These are phyloP conservation scores for Chloromyia formosa DNA, from an alignment of 2,888 invertebrate species.

Conservation along the genomic window DNA sequence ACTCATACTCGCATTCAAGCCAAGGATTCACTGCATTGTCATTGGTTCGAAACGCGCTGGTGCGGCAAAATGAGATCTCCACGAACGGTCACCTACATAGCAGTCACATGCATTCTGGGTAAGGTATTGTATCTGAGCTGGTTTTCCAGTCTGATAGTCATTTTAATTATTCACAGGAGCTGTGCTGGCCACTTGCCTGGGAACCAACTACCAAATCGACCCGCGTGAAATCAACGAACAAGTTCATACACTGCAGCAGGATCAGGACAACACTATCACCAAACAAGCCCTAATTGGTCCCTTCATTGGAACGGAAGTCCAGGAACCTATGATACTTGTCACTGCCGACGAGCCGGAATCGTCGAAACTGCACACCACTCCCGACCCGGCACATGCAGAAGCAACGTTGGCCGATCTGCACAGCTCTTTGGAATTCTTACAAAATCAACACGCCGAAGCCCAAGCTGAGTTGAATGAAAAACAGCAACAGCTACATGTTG, in stretches of 20 bases:
- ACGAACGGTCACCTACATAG: not conserved
- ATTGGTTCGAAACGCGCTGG: not conserved
- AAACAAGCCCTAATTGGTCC: constrained; percentile 11
- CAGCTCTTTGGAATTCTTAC: constrained; percentile 20
- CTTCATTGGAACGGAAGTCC: not conserved
- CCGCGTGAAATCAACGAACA: constrained; percentile 9
- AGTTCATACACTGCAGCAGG: not conserved
- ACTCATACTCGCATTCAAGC: not conserved
- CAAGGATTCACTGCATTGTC: constrained; percentile 19
- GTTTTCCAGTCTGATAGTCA: not conserved
- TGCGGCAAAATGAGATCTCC: not conserved
- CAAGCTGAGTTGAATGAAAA: constrained; percentile 69
- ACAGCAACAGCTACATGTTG: constrained; percentile 75
- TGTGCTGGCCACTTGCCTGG: not conserved
- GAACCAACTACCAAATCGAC: not conserved
- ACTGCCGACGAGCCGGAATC: not conserved
- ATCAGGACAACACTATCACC: constrained; percentile 17
- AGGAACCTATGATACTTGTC: not conserved
- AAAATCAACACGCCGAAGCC: constrained; percentile 8
- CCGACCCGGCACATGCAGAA: not conserved
- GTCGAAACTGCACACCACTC: not conserved
- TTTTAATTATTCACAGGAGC: not conserved
- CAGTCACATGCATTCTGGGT: constrained; percentile 11
- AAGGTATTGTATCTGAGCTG: not conserved
- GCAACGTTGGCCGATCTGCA: not conserved